Percentiles rank a stretch among this genome's conserved stretches.
Evolutionary conservation across 2,113 vertebrate species (phyloP).

Genomic region (Nycticorax nycticorax): DNA sequence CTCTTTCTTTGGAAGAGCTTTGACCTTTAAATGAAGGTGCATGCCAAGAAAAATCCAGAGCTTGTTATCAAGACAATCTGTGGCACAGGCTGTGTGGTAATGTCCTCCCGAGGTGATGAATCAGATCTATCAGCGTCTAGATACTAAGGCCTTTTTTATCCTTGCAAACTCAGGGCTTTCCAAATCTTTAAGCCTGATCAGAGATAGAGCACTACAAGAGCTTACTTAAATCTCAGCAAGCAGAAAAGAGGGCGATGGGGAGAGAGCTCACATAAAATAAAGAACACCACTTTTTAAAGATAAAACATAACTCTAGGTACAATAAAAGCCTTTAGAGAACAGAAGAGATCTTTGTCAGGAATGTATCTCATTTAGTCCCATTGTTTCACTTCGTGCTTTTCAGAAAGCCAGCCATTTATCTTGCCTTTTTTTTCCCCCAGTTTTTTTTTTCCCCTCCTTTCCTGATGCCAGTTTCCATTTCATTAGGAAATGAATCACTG

Average conservation of each 20-base stretch:
- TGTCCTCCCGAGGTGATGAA: conserved; percentile 44
- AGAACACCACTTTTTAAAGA: conserved; percentile 60
- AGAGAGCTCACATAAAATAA: conserved; percentile 54
- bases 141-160: conserved; percentile 53
- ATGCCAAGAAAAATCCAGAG: neutral
- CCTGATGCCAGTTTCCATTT: conserved; percentile 48
- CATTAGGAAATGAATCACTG: conserved; percentile 24
- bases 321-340: conserved; percentile 69
- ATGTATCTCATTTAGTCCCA: conserved; percentile 73
- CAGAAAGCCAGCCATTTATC: conserved; percentile 63
- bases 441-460: neutral
- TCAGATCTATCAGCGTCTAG: conserved; percentile 62
- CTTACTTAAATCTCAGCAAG: conserved; percentile 73
- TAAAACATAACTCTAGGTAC: conserved; percentile 62
- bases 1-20: neutral
- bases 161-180: conserved; percentile 72
- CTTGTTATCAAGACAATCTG: conserved; percentile 51
- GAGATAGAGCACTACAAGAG: conserved; percentile 64
- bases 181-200: conserved; percentile 74
- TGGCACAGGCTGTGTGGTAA: conserved; percentile 2
- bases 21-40: conserved; percentile 45
- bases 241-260: neutral
- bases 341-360: conserved; percentile 73
- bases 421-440: conserved; percentile 6
- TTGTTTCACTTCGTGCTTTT: conserved; percentile 66